These are phyloP conservation scores for Rutpela maculata DNA, from an alignment of 2,888 invertebrate species.

Conservation along the genomic window DNA sequence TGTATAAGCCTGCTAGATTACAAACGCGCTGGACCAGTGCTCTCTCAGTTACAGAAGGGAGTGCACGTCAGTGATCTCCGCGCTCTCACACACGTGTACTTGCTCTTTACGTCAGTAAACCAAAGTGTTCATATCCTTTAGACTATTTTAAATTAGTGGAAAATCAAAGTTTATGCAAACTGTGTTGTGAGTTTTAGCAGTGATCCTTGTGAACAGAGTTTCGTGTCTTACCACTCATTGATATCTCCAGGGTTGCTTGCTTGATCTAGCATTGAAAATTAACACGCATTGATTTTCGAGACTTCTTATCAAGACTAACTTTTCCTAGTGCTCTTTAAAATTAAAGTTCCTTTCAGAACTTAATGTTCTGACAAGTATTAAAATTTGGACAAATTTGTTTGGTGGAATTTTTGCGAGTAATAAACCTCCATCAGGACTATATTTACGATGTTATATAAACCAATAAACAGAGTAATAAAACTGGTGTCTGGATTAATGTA, in stretches of 20 bases:
- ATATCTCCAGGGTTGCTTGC: slow-evolving; percentile 51
- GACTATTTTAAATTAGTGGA: slow-evolving; percentile 27
- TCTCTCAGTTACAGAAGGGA: slow-evolving; percentile 67
- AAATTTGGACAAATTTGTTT: not conserved
- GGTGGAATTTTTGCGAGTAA: not conserved
- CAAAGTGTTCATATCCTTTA: slow-evolving; percentile 26
- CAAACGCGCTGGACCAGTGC: slow-evolving; percentile 68
- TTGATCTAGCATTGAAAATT: slow-evolving; percentile 51
- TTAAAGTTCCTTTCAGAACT: not conserved
- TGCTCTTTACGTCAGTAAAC: slow-evolving; percentile 43
- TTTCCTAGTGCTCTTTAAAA: not conserved
- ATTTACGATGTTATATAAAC: slow-evolving; percentile 36
- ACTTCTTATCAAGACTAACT: not conserved
- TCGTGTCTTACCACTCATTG: slow-evolving; percentile 28
- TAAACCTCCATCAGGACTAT: slow-evolving; percentile 26
- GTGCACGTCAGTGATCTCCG: slow-evolving; percentile 62
- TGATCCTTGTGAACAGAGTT: slow-evolving; percentile 38
- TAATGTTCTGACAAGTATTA: not conserved
- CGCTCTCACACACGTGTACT: slow-evolving; percentile 60
- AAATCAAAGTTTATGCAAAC: slow-evolving; percentile 3
- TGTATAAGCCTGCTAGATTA: slow-evolving; percentile 69
- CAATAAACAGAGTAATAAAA: slow-evolving; percentile 41
- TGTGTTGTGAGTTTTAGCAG: slow-evolving; percentile 16
- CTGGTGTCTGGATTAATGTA: slow-evolving; percentile 42
- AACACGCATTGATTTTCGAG: slow-evolving; percentile 29